A percentile compares a stretch with the other conserved stretches of the same genome.
These are phyloP conservation scores for Epizoanthus fatuus DNA, from an alignment of 92 coral and sea anemone genomes.

Conservation along the genomic window DNA sequence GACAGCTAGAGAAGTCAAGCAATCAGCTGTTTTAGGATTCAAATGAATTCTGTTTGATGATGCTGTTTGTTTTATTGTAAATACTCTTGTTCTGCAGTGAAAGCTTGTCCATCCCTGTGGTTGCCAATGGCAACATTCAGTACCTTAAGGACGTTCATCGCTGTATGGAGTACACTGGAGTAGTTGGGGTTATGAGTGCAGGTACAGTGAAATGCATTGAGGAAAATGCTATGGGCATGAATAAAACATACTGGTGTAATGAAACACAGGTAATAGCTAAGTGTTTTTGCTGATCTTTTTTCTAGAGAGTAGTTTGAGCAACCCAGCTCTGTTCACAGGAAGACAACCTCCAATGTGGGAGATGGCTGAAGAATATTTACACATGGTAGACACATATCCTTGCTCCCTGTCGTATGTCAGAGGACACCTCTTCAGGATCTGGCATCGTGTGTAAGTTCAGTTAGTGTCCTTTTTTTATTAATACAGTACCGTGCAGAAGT, in stretches of 20 bases:
- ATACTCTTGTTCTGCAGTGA: slow-evolving; percentile 65
- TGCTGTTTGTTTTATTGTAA: not conserved
- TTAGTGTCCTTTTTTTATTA: not conserved
- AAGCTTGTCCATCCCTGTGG: slow-evolving; percentile 91
- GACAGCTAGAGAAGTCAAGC: no score
- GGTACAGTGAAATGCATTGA: slow-evolving; percentile 58
- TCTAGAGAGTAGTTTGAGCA: slow-evolving; percentile 92
- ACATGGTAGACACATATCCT: slow-evolving; percentile 84
- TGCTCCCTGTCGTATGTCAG: slow-evolving; percentile 88
- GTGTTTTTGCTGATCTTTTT: not conserved
- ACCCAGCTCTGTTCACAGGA: slow-evolving; percentile 93
- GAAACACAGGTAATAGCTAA: not conserved
- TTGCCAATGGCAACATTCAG: slow-evolving; percentile 97
- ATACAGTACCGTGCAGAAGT: no score
- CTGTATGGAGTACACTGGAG: slow-evolving; percentile 89
- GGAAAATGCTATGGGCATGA: not conserved
- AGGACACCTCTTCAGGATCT: slow-evolving; percentile 92
- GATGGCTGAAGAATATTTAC: slow-evolving; percentile 90
- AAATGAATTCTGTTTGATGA: no score
- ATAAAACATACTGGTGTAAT: not conserved
- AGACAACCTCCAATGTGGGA: slow-evolving; percentile 91
- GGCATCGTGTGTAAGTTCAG: slow-evolving; percentile 86
- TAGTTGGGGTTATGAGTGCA: slow-evolving; percentile 97
- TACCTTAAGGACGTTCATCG: slow-evolving; percentile 82
- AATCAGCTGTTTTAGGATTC: no score